Percentiles rank a stretch among this genome's conserved stretches.
Conservation (phyloP, 1,140 invertebrate species). For the Euwallacea fornicatus region DNA sequence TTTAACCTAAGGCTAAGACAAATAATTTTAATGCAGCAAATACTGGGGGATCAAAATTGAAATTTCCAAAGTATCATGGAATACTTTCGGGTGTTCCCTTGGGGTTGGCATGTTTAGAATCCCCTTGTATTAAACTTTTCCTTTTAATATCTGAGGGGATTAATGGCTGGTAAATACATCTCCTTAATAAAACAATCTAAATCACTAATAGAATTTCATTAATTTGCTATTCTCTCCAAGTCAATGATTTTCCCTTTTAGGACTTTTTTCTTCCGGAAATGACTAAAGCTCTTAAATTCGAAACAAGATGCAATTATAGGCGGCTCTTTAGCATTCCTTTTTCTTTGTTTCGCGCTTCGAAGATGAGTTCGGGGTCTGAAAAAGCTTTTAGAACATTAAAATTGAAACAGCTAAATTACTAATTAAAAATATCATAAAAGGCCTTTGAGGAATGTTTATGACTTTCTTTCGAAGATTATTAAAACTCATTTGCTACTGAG, state of each 20-base stretch:
- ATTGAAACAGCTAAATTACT: slow-evolving; percentile 5
- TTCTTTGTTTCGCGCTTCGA: slow-evolving; percentile 10
- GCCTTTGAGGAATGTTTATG: background rate
- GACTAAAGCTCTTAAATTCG: slow-evolving; percentile 11
- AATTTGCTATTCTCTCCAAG: background rate
- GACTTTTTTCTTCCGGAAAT: background rate
- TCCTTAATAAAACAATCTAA: background rate
- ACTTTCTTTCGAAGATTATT: too few relatives aligned
- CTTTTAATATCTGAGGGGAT: background rate
- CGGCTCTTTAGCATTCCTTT: slow-evolving; percentile 4
- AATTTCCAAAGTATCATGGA: slow-evolving; percentile 19
- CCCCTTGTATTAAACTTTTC: background rate
- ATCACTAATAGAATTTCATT: background rate
- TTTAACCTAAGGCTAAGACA: background rate
- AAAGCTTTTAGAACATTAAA: slow-evolving; percentile 5
- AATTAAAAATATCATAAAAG: slow-evolving; percentile 2
- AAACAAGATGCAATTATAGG: slow-evolving; percentile 9
- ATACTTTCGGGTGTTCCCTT: slow-evolving; percentile 1
- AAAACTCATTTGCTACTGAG: too few relatives aligned
- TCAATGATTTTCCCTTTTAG: background rate
- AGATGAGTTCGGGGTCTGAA: slow-evolving; percentile 5
- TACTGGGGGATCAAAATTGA: slow-evolving; percentile 20
- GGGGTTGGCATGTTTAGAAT: background rate
- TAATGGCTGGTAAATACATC: background rate
- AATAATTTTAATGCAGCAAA: slow-evolving; percentile 21